Evolutionary conservation across 2,113 vertebrate genomes (phyloP).

Genomic region (Pseudolaguvia tuberculata): DNA sequence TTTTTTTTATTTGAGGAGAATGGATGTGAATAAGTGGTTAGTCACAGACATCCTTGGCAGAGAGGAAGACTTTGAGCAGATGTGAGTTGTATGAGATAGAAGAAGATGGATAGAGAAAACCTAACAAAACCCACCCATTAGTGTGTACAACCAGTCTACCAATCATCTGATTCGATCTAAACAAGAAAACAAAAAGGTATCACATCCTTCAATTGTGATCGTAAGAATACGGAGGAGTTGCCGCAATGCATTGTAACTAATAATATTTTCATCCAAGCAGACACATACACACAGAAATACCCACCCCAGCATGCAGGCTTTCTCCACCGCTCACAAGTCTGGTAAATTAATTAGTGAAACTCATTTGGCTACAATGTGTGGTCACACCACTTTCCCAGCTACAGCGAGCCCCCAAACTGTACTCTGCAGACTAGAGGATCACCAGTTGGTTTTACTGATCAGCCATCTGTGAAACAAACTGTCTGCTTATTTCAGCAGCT

Average conservation of each 20-base stretch:
- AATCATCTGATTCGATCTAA: conserved; percentile 32
- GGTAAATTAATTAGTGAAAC: conserved; percentile 37
- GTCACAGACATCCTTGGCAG: not conserved
- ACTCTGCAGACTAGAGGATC: conserved; percentile 40
- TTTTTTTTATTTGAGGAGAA: conserved; percentile 3
- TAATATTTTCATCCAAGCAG: conserved; percentile 46
- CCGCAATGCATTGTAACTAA: not conserved
- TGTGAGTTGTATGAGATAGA: conserved; percentile 26
- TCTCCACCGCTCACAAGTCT: conserved; percentile 29
- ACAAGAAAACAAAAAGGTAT: not conserved
- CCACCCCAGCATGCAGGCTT: conserved; percentile 43
- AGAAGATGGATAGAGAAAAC: conserved; percentile 32
- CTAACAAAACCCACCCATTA: conserved; percentile 22
- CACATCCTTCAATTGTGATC: not conserved
- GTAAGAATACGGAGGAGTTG: not conserved
- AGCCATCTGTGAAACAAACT: conserved; percentile 73
- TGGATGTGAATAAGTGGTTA: conserved; percentile 32
- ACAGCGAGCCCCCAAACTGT: conserved; percentile 15
- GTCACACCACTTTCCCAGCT: conserved; percentile 50
- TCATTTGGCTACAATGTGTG: conserved; percentile 29
- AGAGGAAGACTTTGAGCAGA: conserved; percentile 2
- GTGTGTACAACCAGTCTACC: conserved; percentile 14
- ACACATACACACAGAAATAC: conserved; percentile 38
- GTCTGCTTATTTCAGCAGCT: conserved; percentile 52
- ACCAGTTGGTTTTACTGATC: conserved; percentile 68